phyloP scores from a whole-genome alignment of 2,888 invertebrate species.

The Acholoe squamosa region DNA sequence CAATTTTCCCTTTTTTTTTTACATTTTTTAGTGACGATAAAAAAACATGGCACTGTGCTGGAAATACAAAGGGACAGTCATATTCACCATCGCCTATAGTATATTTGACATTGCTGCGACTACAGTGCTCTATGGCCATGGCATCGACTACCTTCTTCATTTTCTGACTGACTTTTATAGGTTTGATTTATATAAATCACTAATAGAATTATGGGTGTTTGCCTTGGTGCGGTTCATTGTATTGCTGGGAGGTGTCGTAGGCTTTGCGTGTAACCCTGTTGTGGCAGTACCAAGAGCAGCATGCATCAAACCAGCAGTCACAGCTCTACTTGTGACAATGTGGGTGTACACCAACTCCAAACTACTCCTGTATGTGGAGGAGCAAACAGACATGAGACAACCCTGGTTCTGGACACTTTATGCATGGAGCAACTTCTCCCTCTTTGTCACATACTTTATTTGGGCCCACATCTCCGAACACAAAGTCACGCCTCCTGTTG shows the following conservation, averaged over 20 bases:
- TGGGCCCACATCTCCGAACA: conserved; percentile 70
- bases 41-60: not conserved
- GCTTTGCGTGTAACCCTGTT: conserved; percentile 69
- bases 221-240: conserved; percentile 70
- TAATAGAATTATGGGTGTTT: conserved; percentile 75
- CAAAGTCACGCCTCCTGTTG: not conserved
- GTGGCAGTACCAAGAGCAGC: conserved; percentile 69
- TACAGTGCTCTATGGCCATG: conserved; percentile 72
- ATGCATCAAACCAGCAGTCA: conserved; percentile 34
- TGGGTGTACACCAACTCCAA: conserved; percentile 73
- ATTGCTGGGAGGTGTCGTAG: conserved; percentile 70
- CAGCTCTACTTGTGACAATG: conserved; percentile 61
- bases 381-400: conserved; percentile 66
- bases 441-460: conserved; percentile 69
- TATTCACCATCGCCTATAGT: conserved; percentile 24
- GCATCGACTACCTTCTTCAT: conserved; percentile 69
- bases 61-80: conserved; percentile 10
- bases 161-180: conserved; percentile 68
- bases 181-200: conserved; percentile 70
- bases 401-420: conserved; percentile 74
- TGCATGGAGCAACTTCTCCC: conserved; percentile 71
- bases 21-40: not conserved
- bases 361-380: conserved; percentile 73
- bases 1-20: too few species aligned
- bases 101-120: conserved; percentile 68